Base-by-base conservation (phyloP, 53 echinoderm and acorn worm genomes). In the Arbacia lixula region DNA sequence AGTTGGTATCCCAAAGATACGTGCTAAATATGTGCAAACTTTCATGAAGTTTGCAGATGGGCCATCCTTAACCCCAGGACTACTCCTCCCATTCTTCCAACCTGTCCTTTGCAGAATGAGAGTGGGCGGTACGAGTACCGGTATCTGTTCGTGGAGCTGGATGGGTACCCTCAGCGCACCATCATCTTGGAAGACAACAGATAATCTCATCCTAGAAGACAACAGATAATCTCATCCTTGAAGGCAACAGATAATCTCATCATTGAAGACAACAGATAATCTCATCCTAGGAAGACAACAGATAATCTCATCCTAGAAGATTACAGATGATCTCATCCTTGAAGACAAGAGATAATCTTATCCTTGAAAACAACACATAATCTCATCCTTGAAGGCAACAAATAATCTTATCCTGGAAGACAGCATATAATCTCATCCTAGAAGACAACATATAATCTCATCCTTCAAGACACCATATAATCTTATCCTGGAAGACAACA, bases 81-180 rank as follows among this genome's bases (percentile, higher is more conserved):
- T n/a, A n/a, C n/a, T n/a, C n/a, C n/a, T n/a, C n/a, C n/a, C n/a
- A n/a, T n/a, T n/a, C n/a, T n/a, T n/a, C n/a, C n/a, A n/a, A n/a
- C n/a, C n/a, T n/a, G n/a, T n/a, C 21, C n/a, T 43, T 86, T 75
- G 4, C 84, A 97, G 98, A 92, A 88, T 84, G 88, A 90, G 79
- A 86, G 68, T 71, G 94, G 98, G 11, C 60, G 67, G 25, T 92
- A 84, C 26, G 94, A 97, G 22, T 94, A 97, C 65, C 81, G 94
- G 38, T 97, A 97, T 33, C 58, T 97, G 19, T 97, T 94, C 83
- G 94, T 88, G 19, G 98, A 97, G 30, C 76, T 97, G 22, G 90
- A 94, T 35, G 98, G 98, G 34, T 94, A 97, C 54, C 98, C 98
- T 6, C 88, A 88, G 9, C 86, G 76, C 78, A 97, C 94, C 25